Percentiles rank a stretch among this genome's conserved stretches.
Evolutionary conservation across 2,888 invertebrate genomes (phyloP).

Genomic region (Antitype chi): DNA sequence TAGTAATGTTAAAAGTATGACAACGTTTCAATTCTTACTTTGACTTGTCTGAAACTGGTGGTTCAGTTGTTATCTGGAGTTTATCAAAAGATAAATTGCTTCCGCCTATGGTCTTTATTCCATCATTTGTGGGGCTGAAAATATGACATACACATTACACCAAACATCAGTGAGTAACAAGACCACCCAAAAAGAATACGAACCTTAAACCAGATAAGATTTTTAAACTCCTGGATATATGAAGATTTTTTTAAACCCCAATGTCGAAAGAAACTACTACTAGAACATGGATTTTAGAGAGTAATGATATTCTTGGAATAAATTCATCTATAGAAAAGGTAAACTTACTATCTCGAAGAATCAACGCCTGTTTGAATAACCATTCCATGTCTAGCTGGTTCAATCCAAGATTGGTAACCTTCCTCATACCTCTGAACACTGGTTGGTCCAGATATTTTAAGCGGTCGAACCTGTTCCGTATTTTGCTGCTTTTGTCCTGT

Average conservation of each 20-base stretch:
- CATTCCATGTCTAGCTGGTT: neutral
- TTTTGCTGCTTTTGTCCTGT: neutral
- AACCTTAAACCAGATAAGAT: neutral
- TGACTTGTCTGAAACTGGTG: neutral
- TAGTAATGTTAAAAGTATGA: neutral
- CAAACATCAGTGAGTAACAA: neutral
- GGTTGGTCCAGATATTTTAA: neutral
- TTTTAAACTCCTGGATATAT: too few species aligned
- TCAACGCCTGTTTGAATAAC: neutral
- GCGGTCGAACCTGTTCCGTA: neutral
- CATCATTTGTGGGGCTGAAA: constrained; percentile 19
- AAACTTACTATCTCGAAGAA: constrained; percentile 37
- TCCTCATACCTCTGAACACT: constrained; percentile 6
- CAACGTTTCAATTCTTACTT: constrained; percentile 29
- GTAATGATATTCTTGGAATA: neutral
- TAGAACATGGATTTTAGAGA: neutral
- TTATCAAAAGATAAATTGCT: neutral
- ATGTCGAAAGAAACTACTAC: neutral
- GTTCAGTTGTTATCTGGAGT: constrained; percentile 7
- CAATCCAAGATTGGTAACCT: neutral
- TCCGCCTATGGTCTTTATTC: neutral
- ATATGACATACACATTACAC: neutral
- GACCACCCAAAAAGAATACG: neutral
- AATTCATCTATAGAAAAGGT: neutral
- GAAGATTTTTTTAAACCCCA: neutral